Percentiles rank a stretch among this genome's conserved stretches.
phyloP scores from a whole-genome alignment of 2,113 vertebrate species.

The Archilochus colubris region DNA sequence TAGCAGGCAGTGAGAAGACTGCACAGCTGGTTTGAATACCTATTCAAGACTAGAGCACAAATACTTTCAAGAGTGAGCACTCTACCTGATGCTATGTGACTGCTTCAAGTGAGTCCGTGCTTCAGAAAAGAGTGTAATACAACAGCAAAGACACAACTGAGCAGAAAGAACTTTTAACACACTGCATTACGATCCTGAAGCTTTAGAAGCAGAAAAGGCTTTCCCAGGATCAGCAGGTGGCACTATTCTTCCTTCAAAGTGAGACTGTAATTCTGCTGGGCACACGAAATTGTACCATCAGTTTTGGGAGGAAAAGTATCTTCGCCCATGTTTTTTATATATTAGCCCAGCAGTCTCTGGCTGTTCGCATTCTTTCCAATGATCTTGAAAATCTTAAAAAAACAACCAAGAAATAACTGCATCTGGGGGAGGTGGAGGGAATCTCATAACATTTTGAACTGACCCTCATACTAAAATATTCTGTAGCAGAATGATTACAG shows the following conservation, averaged over 20 bases:
- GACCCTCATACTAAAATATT: not conserved
- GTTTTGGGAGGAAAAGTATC: not conserved
- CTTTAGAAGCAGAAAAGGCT: not conserved
- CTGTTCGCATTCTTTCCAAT: conserved; percentile 3
- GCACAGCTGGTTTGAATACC: not conserved
- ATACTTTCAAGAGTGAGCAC: not conserved
- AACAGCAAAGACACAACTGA: accelerated
- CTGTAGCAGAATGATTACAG: not conserved
- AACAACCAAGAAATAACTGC: conserved; percentile 15
- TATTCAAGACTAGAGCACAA: not conserved
- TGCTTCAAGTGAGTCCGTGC: not conserved
- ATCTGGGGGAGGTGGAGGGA: not conserved
- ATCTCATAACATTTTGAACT: not conserved
- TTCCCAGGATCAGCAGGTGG: conserved; percentile 67
- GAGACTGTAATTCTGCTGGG: not conserved
- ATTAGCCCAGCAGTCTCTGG: not conserved
- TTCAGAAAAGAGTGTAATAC: not conserved
- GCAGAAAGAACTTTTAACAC: not conserved
- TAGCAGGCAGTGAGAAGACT: accelerated
- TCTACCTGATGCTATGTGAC: not conserved
- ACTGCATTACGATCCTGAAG: accelerated
- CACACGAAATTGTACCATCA: not conserved
- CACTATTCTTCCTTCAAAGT: conserved; percentile 62
- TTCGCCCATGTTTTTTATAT: conserved; percentile 4
- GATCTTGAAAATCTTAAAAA: not conserved